These are phyloP conservation scores for Leptinotarsa haldemani DNA, from an alignment of 2,888 invertebrate species.

Conservation along the genomic window DNA sequence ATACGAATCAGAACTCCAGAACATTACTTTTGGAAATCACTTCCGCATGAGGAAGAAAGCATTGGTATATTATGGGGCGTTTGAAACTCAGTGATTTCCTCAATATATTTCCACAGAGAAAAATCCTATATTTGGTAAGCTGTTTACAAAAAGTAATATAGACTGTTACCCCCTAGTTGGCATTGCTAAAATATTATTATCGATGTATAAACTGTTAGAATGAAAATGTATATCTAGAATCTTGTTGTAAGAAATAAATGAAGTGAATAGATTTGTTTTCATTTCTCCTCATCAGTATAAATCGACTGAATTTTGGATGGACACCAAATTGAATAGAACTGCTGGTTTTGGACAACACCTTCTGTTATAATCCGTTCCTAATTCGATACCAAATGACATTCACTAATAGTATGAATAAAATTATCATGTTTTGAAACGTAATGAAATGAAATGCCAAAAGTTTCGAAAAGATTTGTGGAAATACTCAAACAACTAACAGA, in stretches of 20 bases:
- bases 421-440: too few species aligned
- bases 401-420: too few species aligned
- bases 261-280: constrained; percentile 38
- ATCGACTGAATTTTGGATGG: neutral
- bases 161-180: constrained; percentile 55
- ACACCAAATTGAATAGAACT: too few species aligned
- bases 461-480: too few species aligned
- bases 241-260: constrained; percentile 53
- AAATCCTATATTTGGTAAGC: constrained; percentile 53
- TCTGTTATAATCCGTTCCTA: too few species aligned
- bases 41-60: neutral
- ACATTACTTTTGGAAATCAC: neutral
- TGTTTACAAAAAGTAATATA: constrained; percentile 53
- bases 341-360: too few species aligned
- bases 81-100: too few species aligned
- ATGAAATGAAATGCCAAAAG: too few species aligned
- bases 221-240: constrained; percentile 45
- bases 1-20: too few species aligned
- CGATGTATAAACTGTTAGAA: constrained; percentile 44
- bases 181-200: constrained; percentile 50
- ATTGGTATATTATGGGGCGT: neutral
- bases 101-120: constrained; percentile 14
- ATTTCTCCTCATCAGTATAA: constrained; percentile 3
- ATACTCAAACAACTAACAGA: too few species aligned
- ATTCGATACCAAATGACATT: too few species aligned